These are phyloP conservation scores for Pseudochirops cupreus DNA, from an alignment of 2,797 vertebrate species.

Conservation along the genomic window DNA sequence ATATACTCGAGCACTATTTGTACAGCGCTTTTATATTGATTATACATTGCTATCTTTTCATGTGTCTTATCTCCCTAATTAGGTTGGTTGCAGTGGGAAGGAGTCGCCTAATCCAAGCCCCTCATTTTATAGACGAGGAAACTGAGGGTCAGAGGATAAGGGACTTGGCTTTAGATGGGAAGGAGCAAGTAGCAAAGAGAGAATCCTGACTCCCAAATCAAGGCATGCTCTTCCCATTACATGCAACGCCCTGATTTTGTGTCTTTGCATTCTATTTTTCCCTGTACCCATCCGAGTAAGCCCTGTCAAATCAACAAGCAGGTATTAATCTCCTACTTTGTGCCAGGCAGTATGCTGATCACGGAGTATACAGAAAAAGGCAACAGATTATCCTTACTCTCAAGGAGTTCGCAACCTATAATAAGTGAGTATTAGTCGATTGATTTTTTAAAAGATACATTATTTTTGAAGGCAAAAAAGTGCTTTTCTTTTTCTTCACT, in stretches of 20 bases:
- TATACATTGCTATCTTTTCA: background rate
- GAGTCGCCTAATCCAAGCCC: background rate
- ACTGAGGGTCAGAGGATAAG: background rate
- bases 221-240: background rate
- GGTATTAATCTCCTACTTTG: background rate
- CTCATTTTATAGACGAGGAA: background rate
- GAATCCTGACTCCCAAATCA: background rate
- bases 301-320: background rate
- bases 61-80: background rate
- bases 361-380: background rate
- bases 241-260: background rate
- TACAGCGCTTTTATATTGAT: background rate
- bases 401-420: background rate
- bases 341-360: background rate
- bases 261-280: background rate
- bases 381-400: background rate
- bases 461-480: background rate
- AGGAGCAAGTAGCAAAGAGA: background rate
- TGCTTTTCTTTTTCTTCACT: background rate
- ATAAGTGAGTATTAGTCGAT: background rate
- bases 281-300: background rate
- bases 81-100: background rate
- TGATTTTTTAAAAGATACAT: background rate
- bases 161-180: background rate
- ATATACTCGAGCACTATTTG: background rate